phyloP scores from a whole-genome alignment of 2,888 invertebrate genomes.

The Oxycera nigricornis region DNA sequence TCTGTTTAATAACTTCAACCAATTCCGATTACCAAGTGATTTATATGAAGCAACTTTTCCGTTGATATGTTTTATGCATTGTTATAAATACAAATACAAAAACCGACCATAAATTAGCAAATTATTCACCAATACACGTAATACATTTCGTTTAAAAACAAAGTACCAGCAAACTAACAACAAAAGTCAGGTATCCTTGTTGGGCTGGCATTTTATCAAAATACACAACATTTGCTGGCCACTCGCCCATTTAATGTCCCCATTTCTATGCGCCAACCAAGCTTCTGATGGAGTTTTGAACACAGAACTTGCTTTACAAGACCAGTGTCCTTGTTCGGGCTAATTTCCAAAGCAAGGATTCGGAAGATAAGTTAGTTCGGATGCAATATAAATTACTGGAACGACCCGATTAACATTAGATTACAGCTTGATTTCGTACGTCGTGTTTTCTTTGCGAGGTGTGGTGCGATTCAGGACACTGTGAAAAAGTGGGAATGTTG shows the following conservation, averaged over 20 bases:
- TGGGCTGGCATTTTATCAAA: constrained; percentile 9
- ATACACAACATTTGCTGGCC: not conserved
- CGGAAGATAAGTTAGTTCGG: constrained; percentile 35
- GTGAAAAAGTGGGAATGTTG: too few species aligned
- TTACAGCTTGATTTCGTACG: constrained; percentile 26
- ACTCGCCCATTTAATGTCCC: constrained; percentile 22
- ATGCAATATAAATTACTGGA: constrained; percentile 39
- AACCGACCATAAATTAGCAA: constrained; percentile 7
- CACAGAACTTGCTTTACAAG: not conserved
- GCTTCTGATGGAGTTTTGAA: constrained; percentile 23
- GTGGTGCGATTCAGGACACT: not conserved
- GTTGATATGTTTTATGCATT: too few species aligned
- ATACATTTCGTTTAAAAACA: constrained; percentile 19
- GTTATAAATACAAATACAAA: too few species aligned
- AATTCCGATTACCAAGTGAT: too few species aligned
- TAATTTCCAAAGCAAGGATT: constrained; percentile 30
- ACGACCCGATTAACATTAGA: constrained; percentile 39
- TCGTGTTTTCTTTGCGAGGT: not conserved
- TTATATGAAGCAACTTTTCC: too few species aligned
- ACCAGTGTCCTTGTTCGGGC: constrained; percentile 11
- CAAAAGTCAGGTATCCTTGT: not conserved
- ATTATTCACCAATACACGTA: constrained; percentile 28
- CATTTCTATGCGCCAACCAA: constrained; percentile 35
- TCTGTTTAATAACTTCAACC: too few species aligned
- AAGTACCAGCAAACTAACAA: too few species aligned